These are phyloP conservation scores for Molossus alvarezi DNA, from an alignment of 2,797 vertebrate genomes.

Conservation along the genomic window DNA sequence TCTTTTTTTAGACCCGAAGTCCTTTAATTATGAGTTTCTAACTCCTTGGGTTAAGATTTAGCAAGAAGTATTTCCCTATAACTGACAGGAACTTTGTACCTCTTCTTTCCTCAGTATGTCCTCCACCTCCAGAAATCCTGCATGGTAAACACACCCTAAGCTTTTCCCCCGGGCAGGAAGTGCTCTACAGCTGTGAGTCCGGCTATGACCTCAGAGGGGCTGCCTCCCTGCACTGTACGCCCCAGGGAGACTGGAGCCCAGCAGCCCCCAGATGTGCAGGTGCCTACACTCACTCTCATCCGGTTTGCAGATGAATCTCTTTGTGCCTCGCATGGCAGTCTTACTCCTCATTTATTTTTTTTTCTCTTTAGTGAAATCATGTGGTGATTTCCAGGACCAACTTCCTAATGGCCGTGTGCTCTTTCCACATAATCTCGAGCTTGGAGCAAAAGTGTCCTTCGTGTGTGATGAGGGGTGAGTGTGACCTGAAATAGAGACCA, in stretches of 20 bases:
- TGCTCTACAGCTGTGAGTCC: conserved; percentile 76
- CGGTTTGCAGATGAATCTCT: not conserved
- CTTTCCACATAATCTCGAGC: conserved; percentile 66
- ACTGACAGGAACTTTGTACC: not conserved
- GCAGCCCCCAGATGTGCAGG: conserved; percentile 78
- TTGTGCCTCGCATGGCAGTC: not conserved
- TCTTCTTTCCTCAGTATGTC: conserved; percentile 51
- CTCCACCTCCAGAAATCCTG: conserved; percentile 78
- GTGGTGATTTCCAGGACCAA: conserved; percentile 47
- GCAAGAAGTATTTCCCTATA: no score
- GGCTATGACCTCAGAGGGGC: conserved; percentile 78
- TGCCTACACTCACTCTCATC: not conserved
- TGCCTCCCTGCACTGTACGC: conserved; percentile 83
- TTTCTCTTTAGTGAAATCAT: conserved; percentile 78
- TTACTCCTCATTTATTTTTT: not conserved
- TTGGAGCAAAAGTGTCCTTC: conserved; percentile 85
- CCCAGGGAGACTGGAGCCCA: conserved; percentile 83
- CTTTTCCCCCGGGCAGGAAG: conserved; percentile 75
- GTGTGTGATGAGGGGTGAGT: conserved; percentile 88
- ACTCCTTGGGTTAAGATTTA: not conserved
- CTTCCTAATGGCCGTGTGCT: conserved; percentile 77
- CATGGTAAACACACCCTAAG: conserved; percentile 64
- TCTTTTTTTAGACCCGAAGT: not conserved
- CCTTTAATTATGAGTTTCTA: not conserved
- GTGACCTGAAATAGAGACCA: not conserved